These are phyloP conservation scores for Otolemur garnettii DNA, from an alignment of 2,113 vertebrate genomes.

Conservation along the genomic window DNA sequence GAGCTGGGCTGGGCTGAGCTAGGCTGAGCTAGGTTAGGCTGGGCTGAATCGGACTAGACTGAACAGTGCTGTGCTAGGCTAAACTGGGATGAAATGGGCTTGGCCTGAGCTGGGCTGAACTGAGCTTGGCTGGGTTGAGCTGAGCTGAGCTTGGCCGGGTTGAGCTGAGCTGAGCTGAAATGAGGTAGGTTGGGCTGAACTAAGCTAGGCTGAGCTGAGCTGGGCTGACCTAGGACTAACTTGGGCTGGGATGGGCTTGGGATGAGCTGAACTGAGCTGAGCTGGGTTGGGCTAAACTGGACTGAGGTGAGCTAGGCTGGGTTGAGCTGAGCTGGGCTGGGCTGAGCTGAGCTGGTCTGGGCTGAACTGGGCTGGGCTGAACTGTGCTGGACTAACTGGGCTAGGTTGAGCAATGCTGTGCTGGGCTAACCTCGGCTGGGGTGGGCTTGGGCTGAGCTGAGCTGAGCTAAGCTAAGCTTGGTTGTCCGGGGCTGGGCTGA, in stretches of 20 bases:
- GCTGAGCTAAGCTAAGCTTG: background rate
- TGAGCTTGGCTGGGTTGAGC: too few relatives aligned
- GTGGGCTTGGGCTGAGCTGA: background rate
- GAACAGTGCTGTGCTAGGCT: rapidly evolving
- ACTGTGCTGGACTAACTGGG: too few relatives aligned
- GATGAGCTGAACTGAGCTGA: background rate
- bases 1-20: rapidly evolving
- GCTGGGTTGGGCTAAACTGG: too few relatives aligned
- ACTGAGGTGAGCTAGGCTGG: background rate
- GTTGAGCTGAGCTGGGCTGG: too few relatives aligned
- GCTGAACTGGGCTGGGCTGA: background rate
- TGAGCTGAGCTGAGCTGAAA: background rate
- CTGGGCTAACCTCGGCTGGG: too few relatives aligned
- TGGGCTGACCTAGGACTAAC: too few relatives aligned
- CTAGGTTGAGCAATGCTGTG: background rate
- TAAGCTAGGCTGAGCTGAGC: background rate
- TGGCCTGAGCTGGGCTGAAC: too few relatives aligned
- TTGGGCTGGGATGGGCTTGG: background rate
- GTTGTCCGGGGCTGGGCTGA: background rate
- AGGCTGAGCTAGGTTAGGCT: rapidly evolving
- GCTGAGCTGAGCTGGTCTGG: background rate
- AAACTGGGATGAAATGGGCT: too few relatives aligned
- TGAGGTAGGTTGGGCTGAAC: too few relatives aligned
- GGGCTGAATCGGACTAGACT: too few relatives aligned
- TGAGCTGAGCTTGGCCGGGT: background rate